Base-by-base conservation (phyloP, 2,888 invertebrate genomes). In the Quadroppia sp. region DNA sequence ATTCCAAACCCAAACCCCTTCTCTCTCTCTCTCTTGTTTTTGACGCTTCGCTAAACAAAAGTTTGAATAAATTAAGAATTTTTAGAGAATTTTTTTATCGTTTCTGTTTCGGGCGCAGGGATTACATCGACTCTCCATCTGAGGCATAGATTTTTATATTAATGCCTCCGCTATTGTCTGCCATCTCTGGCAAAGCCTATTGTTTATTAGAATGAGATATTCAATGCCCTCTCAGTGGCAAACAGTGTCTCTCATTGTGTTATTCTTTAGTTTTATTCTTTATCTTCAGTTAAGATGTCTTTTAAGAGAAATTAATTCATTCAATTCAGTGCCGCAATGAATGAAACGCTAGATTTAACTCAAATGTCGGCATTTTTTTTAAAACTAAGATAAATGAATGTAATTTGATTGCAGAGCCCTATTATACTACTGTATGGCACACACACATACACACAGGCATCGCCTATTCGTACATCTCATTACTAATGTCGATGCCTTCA, bases 241-340 rank as follows among this genome's bases (percentile, higher is more conserved):
- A 11, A 56, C 56, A 56, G 56, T 56, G 11, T 45, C 25, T 53
- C 23, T 20, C 23, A 53, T 53, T 45, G 11, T 28, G 13, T 56
- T 28, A 28, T 28, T 28, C 28, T 40, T 42, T 42, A 20, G 2
- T 69, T 20, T 69, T 17, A 20, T 69, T 40, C 23, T 20, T 40
- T 45, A 69, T 69, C 13, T 1, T n/a, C 17, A 69, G 69, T 69
- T 72, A 61, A 72, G 72, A 72, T 61, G 72, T 72, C 72, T 59
- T 72, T 72, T 72, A 72, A 72, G 61, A 72, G 72, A 72, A 72
- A 72, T 72, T 72, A 72, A 72, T 72, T 59, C 59, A 59, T 28
- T 30, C 28, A 59, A 53, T 59, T 61, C 61, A 72, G 59, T 59
- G 56, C 72, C 72, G 72, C 61, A 72, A 72, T 72, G 69, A 45